phyloP scores from a whole-genome alignment of 1,140 invertebrate species.

The Sinonovacula constricta region DNA sequence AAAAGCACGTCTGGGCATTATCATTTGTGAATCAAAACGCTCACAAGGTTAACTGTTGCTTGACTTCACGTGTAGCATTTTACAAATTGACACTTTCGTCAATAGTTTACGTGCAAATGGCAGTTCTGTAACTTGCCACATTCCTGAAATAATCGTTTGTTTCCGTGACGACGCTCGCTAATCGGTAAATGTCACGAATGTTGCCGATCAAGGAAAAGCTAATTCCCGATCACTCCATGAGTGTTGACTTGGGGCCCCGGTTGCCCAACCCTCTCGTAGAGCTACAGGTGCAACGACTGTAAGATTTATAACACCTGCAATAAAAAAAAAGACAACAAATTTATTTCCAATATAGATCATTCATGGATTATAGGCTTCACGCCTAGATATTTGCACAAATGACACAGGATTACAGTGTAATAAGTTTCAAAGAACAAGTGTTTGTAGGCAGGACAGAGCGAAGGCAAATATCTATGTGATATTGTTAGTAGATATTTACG shows the following conservation, averaged over 20 bases:
- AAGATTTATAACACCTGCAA: slow-evolving; percentile 35
- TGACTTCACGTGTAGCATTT: no score
- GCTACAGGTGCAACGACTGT: slow-evolving; percentile 29
- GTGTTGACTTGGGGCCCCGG: not conserved
- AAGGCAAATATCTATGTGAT: not conserved
- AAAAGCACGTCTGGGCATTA: no score
- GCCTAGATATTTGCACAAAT: slow-evolving; percentile 11
- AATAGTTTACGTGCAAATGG: no score
- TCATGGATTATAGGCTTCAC: slow-evolving; percentile 14
- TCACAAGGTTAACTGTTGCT: no score
- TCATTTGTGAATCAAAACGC: no score
- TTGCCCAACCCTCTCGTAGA: not conserved
- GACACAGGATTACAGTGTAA: slow-evolving; percentile 20
- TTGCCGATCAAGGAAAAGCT: not conserved
- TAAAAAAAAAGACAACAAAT: slow-evolving; percentile 46
- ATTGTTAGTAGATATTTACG: not conserved
- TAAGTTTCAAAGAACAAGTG: not conserved
- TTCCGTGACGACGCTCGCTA: not conserved
- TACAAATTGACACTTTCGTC: no score
- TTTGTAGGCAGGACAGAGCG: not conserved
- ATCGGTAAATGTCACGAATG: not conserved
- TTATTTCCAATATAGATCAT: slow-evolving; percentile 53
- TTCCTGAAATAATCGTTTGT: not conserved
- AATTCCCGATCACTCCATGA: not conserved
- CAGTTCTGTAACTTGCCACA: no score